phyloP scores from a whole-genome alignment of 1,140 invertebrate genomes.

The Drosophila mayri region DNA sequence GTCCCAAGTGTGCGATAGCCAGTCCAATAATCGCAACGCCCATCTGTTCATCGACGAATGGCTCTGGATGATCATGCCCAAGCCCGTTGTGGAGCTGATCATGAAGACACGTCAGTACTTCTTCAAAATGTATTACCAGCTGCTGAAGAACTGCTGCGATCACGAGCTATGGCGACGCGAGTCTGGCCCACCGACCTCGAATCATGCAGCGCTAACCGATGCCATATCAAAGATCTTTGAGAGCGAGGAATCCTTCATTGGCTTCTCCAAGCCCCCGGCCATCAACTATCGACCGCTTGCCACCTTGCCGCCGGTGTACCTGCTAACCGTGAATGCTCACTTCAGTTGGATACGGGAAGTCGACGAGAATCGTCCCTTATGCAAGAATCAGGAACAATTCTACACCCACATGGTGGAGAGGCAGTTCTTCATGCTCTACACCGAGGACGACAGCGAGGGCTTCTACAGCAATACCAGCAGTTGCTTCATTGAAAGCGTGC shows the following conservation, averaged over 20 bases:
- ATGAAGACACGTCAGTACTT: slow-evolving; percentile 92
- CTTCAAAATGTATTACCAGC: slow-evolving; percentile 85
- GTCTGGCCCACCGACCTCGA: background rate
- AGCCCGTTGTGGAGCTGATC: slow-evolving; percentile 88
- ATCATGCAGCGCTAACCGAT: slow-evolving; percentile 37
- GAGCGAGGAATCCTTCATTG: slow-evolving; percentile 48
- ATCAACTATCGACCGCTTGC: slow-evolving; percentile 29
- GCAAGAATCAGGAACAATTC: background rate
- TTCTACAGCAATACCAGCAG: slow-evolving; percentile 38
- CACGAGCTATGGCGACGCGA: slow-evolving; percentile 46
- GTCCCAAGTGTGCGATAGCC: slow-evolving; percentile 18
- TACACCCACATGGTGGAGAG: slow-evolving; percentile 30
- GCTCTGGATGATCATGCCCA: slow-evolving; percentile 91
- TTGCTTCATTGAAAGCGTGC: slow-evolving; percentile 40
- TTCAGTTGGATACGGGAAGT: slow-evolving; percentile 46
- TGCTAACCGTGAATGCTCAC: slow-evolving; percentile 48
- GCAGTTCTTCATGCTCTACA: slow-evolving; percentile 68
- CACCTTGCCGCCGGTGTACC: slow-evolving; percentile 45
- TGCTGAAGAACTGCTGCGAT: slow-evolving; percentile 55
- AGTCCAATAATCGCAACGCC: slow-evolving; percentile 14
- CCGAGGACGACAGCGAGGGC: slow-evolving; percentile 16
- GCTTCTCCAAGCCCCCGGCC: slow-evolving; percentile 35
- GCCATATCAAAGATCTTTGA: slow-evolving; percentile 50
- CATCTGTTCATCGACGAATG: slow-evolving; percentile 89
- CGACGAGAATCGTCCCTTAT: slow-evolving; percentile 1